Conservation (phyloP, 2,797 vertebrate species). For the Carapus acus region DNA sequence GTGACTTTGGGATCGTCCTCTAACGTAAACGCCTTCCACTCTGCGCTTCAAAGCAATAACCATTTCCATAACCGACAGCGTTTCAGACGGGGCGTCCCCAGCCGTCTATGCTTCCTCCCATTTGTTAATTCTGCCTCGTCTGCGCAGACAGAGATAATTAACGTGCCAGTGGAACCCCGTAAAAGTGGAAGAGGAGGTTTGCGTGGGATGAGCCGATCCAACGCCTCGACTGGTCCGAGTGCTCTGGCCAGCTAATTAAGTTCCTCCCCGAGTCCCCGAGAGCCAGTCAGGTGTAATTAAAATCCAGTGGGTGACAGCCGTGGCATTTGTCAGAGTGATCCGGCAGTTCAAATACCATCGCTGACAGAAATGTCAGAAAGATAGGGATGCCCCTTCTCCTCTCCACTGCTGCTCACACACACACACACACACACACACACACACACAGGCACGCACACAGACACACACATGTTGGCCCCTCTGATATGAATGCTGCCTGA, state of each 20-base stretch:
- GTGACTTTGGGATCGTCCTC: conserved; percentile 22
- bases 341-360: conserved; percentile 89
- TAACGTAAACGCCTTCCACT: conserved; percentile 22
- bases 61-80: conserved; percentile 31
- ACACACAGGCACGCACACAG: conserved; percentile 3
- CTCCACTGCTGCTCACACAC: conserved; percentile 47
- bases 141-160: conserved; percentile 48
- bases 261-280: conserved; percentile 74
- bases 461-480: conserved; percentile 4
- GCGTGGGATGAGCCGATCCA: conserved; percentile 58
- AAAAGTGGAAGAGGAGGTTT: conserved; percentile 40
- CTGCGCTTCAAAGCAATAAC: conserved; percentile 31
- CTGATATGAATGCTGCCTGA: conserved; percentile 79
- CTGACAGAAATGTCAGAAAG: conserved; percentile 97
- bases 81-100: conserved; percentile 23
- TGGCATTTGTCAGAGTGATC: conserved; percentile 92
- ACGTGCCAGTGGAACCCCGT: conserved; percentile 52
- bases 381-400: conserved; percentile 73
- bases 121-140: conserved; percentile 50
- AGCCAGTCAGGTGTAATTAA: conserved; percentile 92
- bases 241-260: conserved; percentile 82
- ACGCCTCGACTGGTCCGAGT: conserved; percentile 58
- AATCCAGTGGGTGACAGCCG: conserved; percentile 84
- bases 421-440: not conserved
- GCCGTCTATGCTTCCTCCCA: conserved; percentile 31